Evolutionary conservation across 2,888 invertebrate genomes (phyloP), one percentile per base, ranked within the genome.

Genomic region (Pilophorus perplexus): DNA sequence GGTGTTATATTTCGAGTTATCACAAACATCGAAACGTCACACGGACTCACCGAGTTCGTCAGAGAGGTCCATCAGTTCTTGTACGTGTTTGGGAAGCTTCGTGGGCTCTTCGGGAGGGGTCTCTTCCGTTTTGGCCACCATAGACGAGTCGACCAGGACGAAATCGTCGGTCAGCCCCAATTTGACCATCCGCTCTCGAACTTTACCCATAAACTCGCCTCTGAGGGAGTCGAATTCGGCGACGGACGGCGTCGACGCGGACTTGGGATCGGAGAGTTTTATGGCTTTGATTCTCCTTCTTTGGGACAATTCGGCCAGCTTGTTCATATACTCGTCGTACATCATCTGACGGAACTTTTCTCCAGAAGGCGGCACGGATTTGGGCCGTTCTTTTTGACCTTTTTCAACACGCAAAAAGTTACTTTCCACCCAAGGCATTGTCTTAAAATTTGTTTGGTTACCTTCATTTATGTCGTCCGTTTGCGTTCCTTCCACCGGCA

Each of bases 271-370:
- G 0, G 88, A 86, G 67, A 91, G 84, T 80, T 89, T 90, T 14
- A 92, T 87, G 20, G 90, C 83, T 78, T 89, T 90, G 62, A 88
- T 85, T 68, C 88, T 84, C 72, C 87, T 87, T 46, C 92, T 81
- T 74, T 90, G 87, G 73, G 88, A 85, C 10, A 90, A 82, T 75
- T 88, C 87, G 3, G 87, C 84, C 73, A 91, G 86, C 78, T 90
- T 87, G 74, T 82, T 81, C 75, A 90, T 83, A 78, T 90, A 91
- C 76, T 91, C 91, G 72, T 88, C 83, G 77, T 89, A 91, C 90
- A 92, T 91, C 77, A 86, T 85, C 71, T 87, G 86, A 5, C 90
- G 64, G 72, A 88, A 84, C 42, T 84, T 80, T 76, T 90, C 74
- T 5, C 72, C 72, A 6, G 85, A 83, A 8, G 80, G 81, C 40